Base-by-base conservation (phyloP, 2,888 invertebrate genomes). In the Nemotelus nigrinus region DNA sequence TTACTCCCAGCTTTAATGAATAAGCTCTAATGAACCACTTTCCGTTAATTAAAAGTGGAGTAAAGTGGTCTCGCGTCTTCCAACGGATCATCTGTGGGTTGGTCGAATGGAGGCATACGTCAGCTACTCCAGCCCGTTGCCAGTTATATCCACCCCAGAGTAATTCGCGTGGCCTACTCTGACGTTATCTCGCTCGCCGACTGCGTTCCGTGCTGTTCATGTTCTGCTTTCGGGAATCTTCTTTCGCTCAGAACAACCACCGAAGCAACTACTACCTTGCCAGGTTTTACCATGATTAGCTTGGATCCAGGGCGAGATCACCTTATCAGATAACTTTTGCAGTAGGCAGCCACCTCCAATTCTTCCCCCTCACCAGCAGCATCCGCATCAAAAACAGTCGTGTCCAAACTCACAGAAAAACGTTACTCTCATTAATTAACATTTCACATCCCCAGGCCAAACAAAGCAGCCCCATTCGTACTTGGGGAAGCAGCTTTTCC, bases 21-120 rank as follows among this genome's bases (percentile, higher is more conserved):
- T 93, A 93, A 93, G 92, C 93, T 92, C 93, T 93, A 93, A 93
- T 93, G 93, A 93, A 93, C 93, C 93, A 93, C 93, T 93, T 93
- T 93, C 92, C 93, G 93, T 93, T 93, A 93, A 93, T 93, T 93
- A 93, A 93, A 93, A 93, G 91, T 92, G 88, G 89, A 89, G 88
- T 88, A 81, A 82, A 82, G 82, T 82, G 82, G 82, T 82, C 82
- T 82, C 82, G 81, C 80, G 80, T 82, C 82, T 82, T 78, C 77
- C 75, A 74, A 76, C 78, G 70, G 53, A 79, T 77, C 85, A 79
- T 79, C 78, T 78, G 76, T 78, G 78, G 78, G 78, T 78, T 77
- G 77, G 78, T 77, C 77, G 77, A 74, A 50, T 77, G 58, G 74
- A 53, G 67, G 63, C 68, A 63, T 77, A 72, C 60, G 47, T 71